These are phyloP conservation scores for Oncorhynchus keta DNA, from an alignment of 2,113 vertebrate species.

Conservation along the genomic window DNA sequence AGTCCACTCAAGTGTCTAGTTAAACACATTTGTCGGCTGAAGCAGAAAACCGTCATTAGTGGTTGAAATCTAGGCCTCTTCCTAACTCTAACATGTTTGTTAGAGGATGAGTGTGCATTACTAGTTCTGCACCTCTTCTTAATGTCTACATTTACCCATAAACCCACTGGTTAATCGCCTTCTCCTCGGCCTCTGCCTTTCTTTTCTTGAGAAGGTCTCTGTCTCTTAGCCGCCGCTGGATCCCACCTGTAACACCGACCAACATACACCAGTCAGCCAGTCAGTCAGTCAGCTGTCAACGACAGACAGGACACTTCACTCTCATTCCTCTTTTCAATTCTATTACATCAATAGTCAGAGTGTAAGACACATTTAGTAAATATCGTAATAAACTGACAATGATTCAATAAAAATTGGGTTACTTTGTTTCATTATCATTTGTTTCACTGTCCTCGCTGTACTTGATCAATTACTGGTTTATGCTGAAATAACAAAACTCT, in stretches of 20 bases:
- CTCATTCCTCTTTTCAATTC: neutral
- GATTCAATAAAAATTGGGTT: neutral
- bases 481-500: neutral
- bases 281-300: neutral
- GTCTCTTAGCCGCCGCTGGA: constrained; percentile 77
- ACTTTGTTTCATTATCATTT: neutral
- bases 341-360: neutral
- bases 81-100: neutral
- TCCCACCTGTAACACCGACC: constrained; percentile 63
- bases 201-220: constrained; percentile 86
- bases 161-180: constrained; percentile 82
- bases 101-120: neutral
- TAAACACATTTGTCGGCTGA: neutral
- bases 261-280: constrained; percentile 16
- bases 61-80: neutral
- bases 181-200: constrained; percentile 83
- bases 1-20: neutral
- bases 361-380: neutral
- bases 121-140: neutral
- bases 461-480: neutral
- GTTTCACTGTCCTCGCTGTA: neutral
- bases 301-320: neutral
- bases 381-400: neutral
- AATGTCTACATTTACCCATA: constrained; percentile 76
- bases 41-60: neutral